phyloP scores from a whole-genome alignment of 2,113 vertebrate species.

The Semnornis frantzii region DNA sequence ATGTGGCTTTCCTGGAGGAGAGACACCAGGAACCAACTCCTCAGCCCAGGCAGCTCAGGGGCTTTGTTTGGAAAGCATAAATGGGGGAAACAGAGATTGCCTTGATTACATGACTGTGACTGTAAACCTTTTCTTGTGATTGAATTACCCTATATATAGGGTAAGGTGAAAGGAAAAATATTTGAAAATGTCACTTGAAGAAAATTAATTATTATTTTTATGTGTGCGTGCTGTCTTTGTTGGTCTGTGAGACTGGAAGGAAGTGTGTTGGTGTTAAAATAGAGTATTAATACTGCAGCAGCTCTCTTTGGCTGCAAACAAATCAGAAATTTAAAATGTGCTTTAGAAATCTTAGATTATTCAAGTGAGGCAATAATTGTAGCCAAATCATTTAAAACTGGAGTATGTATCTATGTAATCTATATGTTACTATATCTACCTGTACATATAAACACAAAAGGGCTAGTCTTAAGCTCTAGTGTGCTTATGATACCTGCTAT shows the following conservation, averaged over 20 bases:
- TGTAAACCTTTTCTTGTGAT: background rate
- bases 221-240: background rate
- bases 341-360: background rate
- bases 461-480: background rate
- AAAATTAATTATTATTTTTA: background rate
- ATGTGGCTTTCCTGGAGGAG: background rate
- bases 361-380: background rate
- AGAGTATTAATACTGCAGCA: constrained; percentile 44
- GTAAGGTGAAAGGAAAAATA: background rate
- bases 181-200: background rate
- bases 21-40: background rate
- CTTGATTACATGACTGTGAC: background rate
- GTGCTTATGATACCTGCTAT: background rate
- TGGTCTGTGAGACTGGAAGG: constrained; percentile 19
- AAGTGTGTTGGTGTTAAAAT: constrained; percentile 46
- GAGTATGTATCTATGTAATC: background rate
- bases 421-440: background rate
- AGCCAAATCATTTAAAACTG: background rate
- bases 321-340: background rate
- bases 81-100: background rate
- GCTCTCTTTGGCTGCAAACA: constrained; percentile 25
- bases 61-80: background rate
- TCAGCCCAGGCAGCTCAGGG: background rate
- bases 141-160: background rate
- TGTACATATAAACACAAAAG: background rate